Evolutionary conservation across 2,797 vertebrate genomes (phyloP), one percentile per base, ranked within the genome.

Genomic region (Sylvia borin): DNA sequence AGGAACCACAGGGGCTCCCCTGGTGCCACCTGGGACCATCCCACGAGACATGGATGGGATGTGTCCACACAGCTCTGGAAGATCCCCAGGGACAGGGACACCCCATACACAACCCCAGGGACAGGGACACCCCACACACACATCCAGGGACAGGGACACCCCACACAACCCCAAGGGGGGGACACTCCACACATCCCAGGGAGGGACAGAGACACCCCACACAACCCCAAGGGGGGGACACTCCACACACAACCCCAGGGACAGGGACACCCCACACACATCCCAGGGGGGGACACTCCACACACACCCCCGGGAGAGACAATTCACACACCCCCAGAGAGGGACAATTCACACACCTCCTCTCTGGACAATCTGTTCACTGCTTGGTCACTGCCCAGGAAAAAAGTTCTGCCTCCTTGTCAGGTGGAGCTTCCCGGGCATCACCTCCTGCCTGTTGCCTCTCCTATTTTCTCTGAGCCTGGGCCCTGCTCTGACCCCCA

Each of bases 21-120:
- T 64, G 43, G 32, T n/a, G 22, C 5, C 53, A n/a, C 16, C 36
- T 17, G 38, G 38, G 51, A 53, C 54, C 38, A 25, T 12, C 19
- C 27, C 76, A 31, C 31, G 43, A 16, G 45, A 57, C 31, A 6
- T 0, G 36, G 55, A 15, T 0, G 1, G 70, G 43, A 16, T 14
- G 57, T 65, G 31, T 6, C 7, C 81, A 47, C 15, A 24, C 4
- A 18, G 50, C 9, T 57, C 51, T 42, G 61, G 31, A 25, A 34
- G 5, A 21, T 9, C 60, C 34, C 29, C 42, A 16, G 45, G 45
- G 43, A 42, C 40, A 42, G 40, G 42, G 42, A 43, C 42, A 43
- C 42, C 17, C 17, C 42, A 42, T 55, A 62, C 10, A 18, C 1
- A 62, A 7, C 12, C 1, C 17, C 10, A 45, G 17, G 42, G 42